Base-by-base conservation (phyloP, 2,888 invertebrate species). In the Trichacis sp. region DNA sequence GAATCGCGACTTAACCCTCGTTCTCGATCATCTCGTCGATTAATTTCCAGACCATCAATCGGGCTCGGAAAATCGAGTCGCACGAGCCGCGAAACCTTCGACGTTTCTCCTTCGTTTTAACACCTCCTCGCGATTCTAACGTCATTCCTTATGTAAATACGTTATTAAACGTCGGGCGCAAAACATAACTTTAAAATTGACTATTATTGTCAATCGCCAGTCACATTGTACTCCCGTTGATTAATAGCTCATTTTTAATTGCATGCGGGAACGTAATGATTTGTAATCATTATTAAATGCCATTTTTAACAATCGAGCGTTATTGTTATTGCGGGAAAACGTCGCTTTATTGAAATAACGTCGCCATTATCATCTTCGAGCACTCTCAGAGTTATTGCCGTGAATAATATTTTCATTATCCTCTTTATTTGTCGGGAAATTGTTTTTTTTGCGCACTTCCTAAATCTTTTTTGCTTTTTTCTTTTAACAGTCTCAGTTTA, bases 1-100 rank as follows among this genome's bases (percentile, higher is more conserved):
- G 58, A 58, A 56, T 62, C 50, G 55, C 47, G 36, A 19, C 53
- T 43, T 64, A 64, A 59, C 45, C 58, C 69, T 38, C 49, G 47
- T 64, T 54, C 57, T 68, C 72, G 68, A 70, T 70, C 70, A 68
- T 64, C 59, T 65, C 62, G 70, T 67, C 69, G 71, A 73, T 74
- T 74, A 74, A 74, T 73, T 69, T 70, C 67, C 58, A 17, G 60
- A 30, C 69, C 64, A 70, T 73, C 71, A 72, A 69, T 64, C 58
- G 33, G 40, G 55, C 47, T 59, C 40, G 70, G 68, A 63, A 63
- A 70, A 72, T 55, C 52, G 56, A 69, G 62, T 64, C 68, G 53
- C 67, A 40, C 53, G 56, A 67, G 53, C 19, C 47, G 50, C 55
- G 3, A 60, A 48, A n/a, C n/a, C n/a, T n/a, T n/a, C n/a, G n/a